Evolutionary conservation across 2,888 invertebrate species (phyloP).

Genomic region (Agrenia bidenticulata): DNA sequence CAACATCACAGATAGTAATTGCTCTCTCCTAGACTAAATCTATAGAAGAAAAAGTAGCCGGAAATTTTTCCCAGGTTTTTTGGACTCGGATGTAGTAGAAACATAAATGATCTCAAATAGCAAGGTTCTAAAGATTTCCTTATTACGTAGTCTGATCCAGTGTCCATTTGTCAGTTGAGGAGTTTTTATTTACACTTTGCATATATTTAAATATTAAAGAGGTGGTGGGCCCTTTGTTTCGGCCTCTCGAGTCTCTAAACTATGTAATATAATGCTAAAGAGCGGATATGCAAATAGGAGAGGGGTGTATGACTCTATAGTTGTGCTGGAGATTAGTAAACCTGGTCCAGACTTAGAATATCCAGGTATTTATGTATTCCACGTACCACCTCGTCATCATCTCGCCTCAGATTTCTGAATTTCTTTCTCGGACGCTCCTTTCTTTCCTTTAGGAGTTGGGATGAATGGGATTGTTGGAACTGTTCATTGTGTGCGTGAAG

Average conservation of each 20-base stretch:
- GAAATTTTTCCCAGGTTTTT: slow-evolving; percentile 40
- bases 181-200: slow-evolving; percentile 24
- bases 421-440: slow-evolving; percentile 11
- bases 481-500: no score
- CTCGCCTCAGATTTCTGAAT: slow-evolving; percentile 2
- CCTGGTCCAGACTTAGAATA: no score
- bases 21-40: slow-evolving; percentile 14
- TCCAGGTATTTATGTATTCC: no score
- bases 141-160: slow-evolving; percentile 15
- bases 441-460: slow-evolving; percentile 1
- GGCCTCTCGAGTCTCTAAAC: neutral
- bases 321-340: no score
- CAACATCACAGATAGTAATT: neutral
- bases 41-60: slow-evolving; percentile 32
- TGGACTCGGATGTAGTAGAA: no score
- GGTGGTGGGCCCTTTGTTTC: slow-evolving; percentile 7
- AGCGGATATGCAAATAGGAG: no score
- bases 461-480: neutral
- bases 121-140: no score
- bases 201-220: slow-evolving; percentile 23
- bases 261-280: no score
- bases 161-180: slow-evolving; percentile 17
- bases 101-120: no score
- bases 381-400: neutral
- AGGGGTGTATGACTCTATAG: no score